phyloP scores from a whole-genome alignment of 1,140 invertebrate genomes.

The Drosophila athabasca region DNA sequence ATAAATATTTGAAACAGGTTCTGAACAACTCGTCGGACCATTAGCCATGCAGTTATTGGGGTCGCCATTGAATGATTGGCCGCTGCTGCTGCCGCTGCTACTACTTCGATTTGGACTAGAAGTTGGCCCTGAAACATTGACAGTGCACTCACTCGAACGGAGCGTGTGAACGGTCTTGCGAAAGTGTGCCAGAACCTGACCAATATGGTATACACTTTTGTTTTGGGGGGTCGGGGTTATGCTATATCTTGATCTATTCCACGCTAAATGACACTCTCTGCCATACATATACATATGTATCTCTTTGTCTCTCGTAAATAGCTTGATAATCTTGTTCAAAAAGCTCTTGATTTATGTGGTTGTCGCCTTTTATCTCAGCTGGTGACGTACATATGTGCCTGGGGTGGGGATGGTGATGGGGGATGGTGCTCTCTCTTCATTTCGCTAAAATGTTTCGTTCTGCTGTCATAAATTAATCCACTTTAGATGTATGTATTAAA shows the following conservation, averaged over 20 bases:
- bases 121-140: slow-evolving; percentile 61
- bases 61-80: slow-evolving; percentile 46
- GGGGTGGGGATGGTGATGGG: too few relatives aligned
- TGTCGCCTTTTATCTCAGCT: slow-evolving; percentile 43
- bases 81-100: background rate
- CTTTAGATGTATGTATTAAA: slow-evolving; percentile 48
- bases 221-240: too few relatives aligned
- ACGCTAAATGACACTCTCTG: slow-evolving; percentile 4
- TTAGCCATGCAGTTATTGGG: slow-evolving; percentile 55
- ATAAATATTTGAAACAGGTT: slow-evolving; percentile 48
- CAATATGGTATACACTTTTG: background rate
- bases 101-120: slow-evolving; percentile 37
- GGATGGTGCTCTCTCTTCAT: slow-evolving; percentile 24
- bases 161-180: slow-evolving; percentile 43
- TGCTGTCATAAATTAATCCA: slow-evolving; percentile 63
- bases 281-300: background rate
- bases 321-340: slow-evolving; percentile 26
- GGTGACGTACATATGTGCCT: slow-evolving; percentile 36
- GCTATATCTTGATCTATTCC: slow-evolving; percentile 26
- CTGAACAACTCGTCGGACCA: slow-evolving; percentile 39
- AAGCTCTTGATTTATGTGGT: slow-evolving; percentile 40
- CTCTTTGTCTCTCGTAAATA: slow-evolving; percentile 5
- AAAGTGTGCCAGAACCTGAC: slow-evolving; percentile 14
- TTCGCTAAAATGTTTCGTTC: slow-evolving; percentile 34
- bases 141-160: slow-evolving; percentile 5